Conservation (phyloP, 2,888 invertebrate species). For the Tachina grossa region DNA sequence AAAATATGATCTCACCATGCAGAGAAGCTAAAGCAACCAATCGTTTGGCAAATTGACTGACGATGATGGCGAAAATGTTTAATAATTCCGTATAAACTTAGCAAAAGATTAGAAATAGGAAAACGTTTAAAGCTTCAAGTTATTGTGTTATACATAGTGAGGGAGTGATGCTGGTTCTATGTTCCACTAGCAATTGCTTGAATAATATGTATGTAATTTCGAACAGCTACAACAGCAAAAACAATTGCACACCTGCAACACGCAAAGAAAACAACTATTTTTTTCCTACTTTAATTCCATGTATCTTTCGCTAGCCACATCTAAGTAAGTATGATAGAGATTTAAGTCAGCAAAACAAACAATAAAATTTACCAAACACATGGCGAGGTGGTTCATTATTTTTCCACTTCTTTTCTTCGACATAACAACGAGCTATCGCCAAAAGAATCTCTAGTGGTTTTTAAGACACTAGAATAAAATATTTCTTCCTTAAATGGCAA, state of each 20-base stretch:
- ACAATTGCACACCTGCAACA: conserved; percentile 71
- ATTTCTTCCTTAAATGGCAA: conserved; percentile 65
- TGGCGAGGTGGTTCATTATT: conserved; percentile 51
- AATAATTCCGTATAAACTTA: conserved; percentile 46
- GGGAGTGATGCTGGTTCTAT: conserved; percentile 43
- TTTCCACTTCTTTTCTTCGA: conserved; percentile 15
- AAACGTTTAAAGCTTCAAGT: conserved; percentile 11
- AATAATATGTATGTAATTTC: conserved; percentile 45
- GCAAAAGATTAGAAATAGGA: conserved; percentile 25
- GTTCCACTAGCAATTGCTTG: conserved; percentile 39
- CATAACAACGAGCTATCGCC: conserved; percentile 11
- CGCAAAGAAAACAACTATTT: conserved; percentile 54
- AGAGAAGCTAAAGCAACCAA: conserved; percentile 53
- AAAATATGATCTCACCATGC: conserved; percentile 65
- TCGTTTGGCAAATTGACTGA: conserved; percentile 64
- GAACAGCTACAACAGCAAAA: conserved; percentile 25
- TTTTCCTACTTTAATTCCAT: conserved; percentile 19
- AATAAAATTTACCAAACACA: conserved; percentile 47
- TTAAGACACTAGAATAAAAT: conserved; percentile 56
- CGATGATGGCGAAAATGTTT: conserved; percentile 57
- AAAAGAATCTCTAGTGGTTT: conserved; percentile 50
- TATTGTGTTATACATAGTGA: conserved; percentile 14
- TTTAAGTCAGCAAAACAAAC: conserved; percentile 45
- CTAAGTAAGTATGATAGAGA: conserved; percentile 27
- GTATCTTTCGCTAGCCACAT: conserved; percentile 19